Conservation (phyloP, 2,888 invertebrate species). For the Torymus aiolomorphi region DNA sequence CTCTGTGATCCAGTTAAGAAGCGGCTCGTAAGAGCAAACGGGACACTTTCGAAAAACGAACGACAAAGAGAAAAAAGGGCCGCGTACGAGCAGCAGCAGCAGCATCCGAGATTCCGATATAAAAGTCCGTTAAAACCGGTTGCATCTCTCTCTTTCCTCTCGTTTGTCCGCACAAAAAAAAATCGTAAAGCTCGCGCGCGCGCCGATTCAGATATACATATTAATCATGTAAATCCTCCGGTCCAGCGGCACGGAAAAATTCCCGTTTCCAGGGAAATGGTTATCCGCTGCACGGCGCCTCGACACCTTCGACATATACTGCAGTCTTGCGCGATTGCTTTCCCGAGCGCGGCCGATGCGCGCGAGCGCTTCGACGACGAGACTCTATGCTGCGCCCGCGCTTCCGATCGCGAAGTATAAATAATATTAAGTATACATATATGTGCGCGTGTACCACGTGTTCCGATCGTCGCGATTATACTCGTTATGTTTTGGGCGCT, state of each 20-base stretch:
- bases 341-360: background rate
- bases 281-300: background rate
- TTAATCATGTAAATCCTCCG: conserved; percentile 30
- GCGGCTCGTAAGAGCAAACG: conserved; percentile 37
- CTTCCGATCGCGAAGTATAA: too few species aligned
- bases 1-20: conserved; percentile 29
- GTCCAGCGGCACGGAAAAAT: conserved; percentile 8
- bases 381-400: background rate
- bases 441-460: too few species aligned
- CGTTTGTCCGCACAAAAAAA: conserved; percentile 7
- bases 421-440: background rate
- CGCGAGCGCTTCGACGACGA: background rate
- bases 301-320: background rate
- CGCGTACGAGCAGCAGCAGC: background rate
- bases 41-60: conserved; percentile 38
- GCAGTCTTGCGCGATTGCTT: conserved; percentile 14
- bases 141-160: conserved; percentile 9
- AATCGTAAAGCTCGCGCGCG: background rate
- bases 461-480: too few species aligned
- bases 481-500: too few species aligned
- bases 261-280: conserved; percentile 24
- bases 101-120: conserved; percentile 32
- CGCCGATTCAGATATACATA: conserved; percentile 31
- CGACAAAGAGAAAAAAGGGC: conserved; percentile 5
- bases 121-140: conserved; percentile 62